Evolutionary conservation across 92 coral and sea anemone species (phyloP), one percentile per base, ranked within the genome.

Genomic region (Epizoanthus ramosus): DNA sequence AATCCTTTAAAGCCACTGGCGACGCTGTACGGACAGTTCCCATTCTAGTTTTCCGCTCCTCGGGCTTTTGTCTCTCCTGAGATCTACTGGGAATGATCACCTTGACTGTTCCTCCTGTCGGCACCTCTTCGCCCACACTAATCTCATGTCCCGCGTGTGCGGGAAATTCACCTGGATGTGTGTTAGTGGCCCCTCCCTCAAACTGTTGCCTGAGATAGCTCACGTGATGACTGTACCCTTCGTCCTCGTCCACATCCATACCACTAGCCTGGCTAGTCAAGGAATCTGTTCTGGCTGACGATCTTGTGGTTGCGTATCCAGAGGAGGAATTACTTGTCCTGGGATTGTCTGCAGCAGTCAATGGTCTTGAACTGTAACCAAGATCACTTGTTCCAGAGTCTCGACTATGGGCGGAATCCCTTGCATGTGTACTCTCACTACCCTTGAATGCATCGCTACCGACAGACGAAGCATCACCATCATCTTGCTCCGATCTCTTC

Each of bases 1-100:
- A 91, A 64, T 91, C 98, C 67, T 87, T 93, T 15, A 82, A 88
- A 8, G 90, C 89, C 41, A 91, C 95, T 17, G 98, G 98, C n/a
- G 95, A 84, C 4, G 98, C 69, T 17, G 98, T 93, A 9, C 85
- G 95, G 22, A 91, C 82, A 6, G 85, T 72, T 21, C 93, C 98
- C 31, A 91, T 84, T 58, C 58, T 81, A 18, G 89, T 47, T 45
- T 45, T 83, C 68, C 82, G 70, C 68, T 77, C 71, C 56, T 77
- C 82, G 16, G 82, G 60, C n/a, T 21, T 16, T 21, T 41, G 50
- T 61, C 71, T 77, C 25, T 77, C 82, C 50, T 61, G 71, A 19
- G 71, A 60, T 59, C 82, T 77, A 22, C 82, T 66, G 6, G 82
- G 43, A 63, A 77, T 69, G 45, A 22, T 77, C 7, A 77, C 63